Base-by-base conservation (phyloP, 1,140 invertebrate genomes). In the Doryteuthis pealeii region DNA sequence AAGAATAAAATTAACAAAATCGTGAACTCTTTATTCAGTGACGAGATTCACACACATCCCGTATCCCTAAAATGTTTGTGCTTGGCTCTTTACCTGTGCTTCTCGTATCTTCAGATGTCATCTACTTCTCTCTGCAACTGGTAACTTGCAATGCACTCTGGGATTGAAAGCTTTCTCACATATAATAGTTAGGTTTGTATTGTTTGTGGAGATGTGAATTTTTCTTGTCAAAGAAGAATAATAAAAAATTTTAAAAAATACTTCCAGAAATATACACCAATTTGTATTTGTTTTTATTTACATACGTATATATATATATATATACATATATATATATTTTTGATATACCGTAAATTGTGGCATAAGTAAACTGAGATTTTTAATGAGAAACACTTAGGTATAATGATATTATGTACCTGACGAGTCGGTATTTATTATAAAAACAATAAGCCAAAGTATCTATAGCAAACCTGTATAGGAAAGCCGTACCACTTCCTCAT, bases 151-250 rank as follows among this genome's bases (percentile, higher is more conserved):
- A 68, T 68, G 66, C 66, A 68, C 66, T 68, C 66, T 68, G 66
- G 66, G 66, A 68, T 26, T 68, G 31, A 68, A 68, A 30, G 66
- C 66, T 68, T 32, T 68, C 28, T 68, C 66, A 68, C 66, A 30
- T 22, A 28, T 68, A 6, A 68, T 68, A 30, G 31, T 10, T 68
- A 68, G 66, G 30, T 68, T 68, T 68, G 66, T 68, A 68, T 26
- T 68, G 66, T 68, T 68, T 68, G 66, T 68, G 66, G 12, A 68
- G 28, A 68, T 68, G 66, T 68, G 66, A 68, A 68, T 68, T 68
- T 68, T 68, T 68, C 66, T 68, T 32, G 32, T 32, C 32, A 68
- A 32, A 68, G 30, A 68, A 22, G 30, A 68, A 68, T 68, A 32
- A 26, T 66, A 66, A 66, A 68, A 30, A 68, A 68, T 68, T 26